Evolutionary conservation across 2,797 vertebrate species (phyloP).

Genomic region (Acrocephalus scirpaceus): DNA sequence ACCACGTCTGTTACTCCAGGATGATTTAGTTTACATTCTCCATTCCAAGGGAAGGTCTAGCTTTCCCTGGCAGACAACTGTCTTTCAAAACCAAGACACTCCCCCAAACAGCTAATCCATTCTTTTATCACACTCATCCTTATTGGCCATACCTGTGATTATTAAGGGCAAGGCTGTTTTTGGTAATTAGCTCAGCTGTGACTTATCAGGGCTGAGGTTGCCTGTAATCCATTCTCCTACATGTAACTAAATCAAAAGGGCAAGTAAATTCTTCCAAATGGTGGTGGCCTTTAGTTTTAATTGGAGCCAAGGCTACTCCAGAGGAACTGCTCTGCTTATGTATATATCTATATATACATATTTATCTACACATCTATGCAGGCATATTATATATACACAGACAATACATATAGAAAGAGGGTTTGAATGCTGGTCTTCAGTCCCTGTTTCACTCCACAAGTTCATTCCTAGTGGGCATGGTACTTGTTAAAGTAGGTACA

Average conservation of each 20-base stretch:
- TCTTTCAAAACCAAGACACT: not conserved
- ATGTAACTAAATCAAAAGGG: not conserved
- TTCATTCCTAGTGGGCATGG: not conserved
- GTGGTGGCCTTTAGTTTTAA: not conserved
- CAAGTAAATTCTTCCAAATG: not conserved
- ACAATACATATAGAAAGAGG: not conserved
- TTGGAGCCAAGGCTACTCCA: not conserved
- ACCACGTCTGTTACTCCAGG: no score
- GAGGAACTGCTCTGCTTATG: not conserved
- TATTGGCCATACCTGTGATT: not conserved
- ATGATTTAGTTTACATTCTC: no score
- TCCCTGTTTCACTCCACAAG: not conserved
- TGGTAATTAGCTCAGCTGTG: not conserved
- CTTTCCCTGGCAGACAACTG: no score
- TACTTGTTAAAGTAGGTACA: not conserved
- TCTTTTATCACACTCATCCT: not conserved
- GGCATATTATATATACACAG: not conserved
- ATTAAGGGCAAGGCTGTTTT: not conserved
- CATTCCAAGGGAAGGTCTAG: no score
- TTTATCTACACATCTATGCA: rapidly evolving
- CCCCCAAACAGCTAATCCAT: no score
- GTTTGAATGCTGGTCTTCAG: not conserved
- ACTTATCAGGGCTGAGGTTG: not conserved
- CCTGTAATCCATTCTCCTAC: not conserved
- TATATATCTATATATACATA: no score